Percentiles rank a stretch among this genome's conserved stretches.
Evolutionary conservation across 2,888 invertebrate genomes (phyloP).

Genomic region (Osmoderma eremita): DNA sequence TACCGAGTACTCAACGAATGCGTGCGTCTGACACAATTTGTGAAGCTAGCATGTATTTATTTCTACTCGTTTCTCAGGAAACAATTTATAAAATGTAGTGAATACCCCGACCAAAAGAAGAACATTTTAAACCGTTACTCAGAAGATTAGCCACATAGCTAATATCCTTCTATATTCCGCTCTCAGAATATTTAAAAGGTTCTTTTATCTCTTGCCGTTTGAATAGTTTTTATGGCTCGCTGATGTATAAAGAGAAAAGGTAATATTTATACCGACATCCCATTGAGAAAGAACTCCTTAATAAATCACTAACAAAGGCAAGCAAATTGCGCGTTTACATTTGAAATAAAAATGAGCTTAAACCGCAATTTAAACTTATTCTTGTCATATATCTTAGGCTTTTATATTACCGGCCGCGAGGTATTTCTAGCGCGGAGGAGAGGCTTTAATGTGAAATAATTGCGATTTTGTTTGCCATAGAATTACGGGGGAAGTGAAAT

Average conservation of each 20-base stretch:
- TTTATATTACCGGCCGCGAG: slow-evolving; percentile 53
- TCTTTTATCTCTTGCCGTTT: slow-evolving; percentile 7
- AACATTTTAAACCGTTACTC: no score
- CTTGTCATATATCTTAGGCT: slow-evolving; percentile 56
- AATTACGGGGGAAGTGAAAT: slow-evolving; percentile 57
- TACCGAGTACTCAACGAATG: no score
- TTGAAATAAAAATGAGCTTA: slow-evolving; percentile 57
- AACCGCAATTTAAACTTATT: slow-evolving; percentile 59
- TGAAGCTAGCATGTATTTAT: no score
- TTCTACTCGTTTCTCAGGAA: no score
- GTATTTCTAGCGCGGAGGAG: slow-evolving; percentile 48
- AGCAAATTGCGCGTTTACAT: slow-evolving; percentile 55
- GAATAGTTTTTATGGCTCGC: slow-evolving; percentile 12
- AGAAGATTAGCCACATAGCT: no score
- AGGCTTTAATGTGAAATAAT: slow-evolving; percentile 60
- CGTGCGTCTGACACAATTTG: no score
- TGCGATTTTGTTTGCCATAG: slow-evolving; percentile 56
- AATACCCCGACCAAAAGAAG: no score
- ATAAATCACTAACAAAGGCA: slow-evolving; percentile 44
- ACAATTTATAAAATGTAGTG: no score
- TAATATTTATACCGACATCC: slow-evolving; percentile 34
- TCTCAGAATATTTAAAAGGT: neutral
- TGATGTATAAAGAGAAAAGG: slow-evolving; percentile 26
- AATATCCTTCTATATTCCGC: no score
- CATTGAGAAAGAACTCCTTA: slow-evolving; percentile 18